phyloP scores from a whole-genome alignment of 2,888 invertebrate species.

The Lepidonotus clava region DNA sequence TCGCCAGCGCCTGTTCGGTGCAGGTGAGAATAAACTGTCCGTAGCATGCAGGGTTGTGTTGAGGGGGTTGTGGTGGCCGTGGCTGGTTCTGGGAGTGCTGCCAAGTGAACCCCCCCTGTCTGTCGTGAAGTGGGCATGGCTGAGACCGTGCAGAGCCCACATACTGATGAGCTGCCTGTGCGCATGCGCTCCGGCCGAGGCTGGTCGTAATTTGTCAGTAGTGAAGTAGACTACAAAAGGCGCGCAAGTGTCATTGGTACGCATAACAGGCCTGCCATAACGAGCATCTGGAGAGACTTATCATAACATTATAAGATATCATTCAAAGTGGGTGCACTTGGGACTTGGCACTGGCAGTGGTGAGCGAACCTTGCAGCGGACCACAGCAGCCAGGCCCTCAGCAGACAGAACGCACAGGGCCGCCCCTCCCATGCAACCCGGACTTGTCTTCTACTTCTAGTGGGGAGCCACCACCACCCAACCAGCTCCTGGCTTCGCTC shows the following conservation, averaged over 20 bases:
- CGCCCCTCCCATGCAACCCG: background rate
- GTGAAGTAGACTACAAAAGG: conserved; percentile 55
- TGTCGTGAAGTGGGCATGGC: conserved; percentile 14
- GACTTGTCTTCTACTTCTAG: background rate
- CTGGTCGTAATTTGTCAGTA: conserved; percentile 54
- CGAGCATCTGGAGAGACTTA: conserved; percentile 53
- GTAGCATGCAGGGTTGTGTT: background rate
- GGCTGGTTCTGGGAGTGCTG: conserved; percentile 1
- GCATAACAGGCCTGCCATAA: conserved; percentile 55
- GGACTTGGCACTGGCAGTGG: conserved; percentile 29
- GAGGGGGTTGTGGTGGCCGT: background rate
- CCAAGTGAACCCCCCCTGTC: background rate
- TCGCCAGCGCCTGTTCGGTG: no score
- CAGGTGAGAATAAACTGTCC: conserved; percentile 9
- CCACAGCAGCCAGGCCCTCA: background rate
- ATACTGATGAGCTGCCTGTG: conserved; percentile 54
- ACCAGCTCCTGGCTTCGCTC: background rate
- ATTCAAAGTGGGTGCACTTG: conserved; percentile 30
- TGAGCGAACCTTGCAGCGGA: background rate
- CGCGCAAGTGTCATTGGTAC: conserved; percentile 56
- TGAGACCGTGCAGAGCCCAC: conserved; percentile 4
- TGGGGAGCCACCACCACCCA: conserved; percentile 18
- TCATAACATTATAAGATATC: conserved; percentile 53
- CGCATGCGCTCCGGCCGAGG: background rate
- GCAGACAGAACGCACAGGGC: background rate